phyloP scores from a whole-genome alignment of 2,888 invertebrate species.

The Myopa testacea region DNA sequence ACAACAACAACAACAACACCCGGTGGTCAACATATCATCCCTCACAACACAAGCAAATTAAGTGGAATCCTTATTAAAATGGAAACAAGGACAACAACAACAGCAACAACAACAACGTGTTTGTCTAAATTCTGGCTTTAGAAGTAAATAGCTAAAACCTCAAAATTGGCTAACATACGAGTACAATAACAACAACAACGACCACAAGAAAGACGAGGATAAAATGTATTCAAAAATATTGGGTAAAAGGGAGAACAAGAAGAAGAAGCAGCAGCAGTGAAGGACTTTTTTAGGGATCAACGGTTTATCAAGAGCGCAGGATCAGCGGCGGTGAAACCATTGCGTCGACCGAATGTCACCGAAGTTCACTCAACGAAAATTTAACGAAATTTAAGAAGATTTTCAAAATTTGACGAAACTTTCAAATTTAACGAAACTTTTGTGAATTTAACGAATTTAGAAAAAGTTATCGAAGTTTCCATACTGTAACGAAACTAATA shows the following conservation, averaged over 20 bases:
- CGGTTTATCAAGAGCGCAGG: conserved; percentile 26
- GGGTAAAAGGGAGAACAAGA: not conserved
- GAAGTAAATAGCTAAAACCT: conserved; percentile 31
- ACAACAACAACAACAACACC: conserved; percentile 20
- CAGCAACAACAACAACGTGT: not conserved
- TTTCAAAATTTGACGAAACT: no score
- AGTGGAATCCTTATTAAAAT: conserved; percentile 15
- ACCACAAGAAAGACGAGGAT: not conserved
- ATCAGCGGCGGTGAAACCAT: conserved; percentile 11
- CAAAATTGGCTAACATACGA: conserved; percentile 21
- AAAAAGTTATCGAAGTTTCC: no score
- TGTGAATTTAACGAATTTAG: no score
- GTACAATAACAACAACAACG: not conserved
- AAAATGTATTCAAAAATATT: not conserved
- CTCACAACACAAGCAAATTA: conserved; percentile 10
- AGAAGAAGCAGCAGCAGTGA: not conserved
- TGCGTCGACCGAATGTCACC: conserved; percentile 6
- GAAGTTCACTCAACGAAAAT: conserved; percentile 3
- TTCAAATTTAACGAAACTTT: no score
- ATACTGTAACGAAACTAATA: no score
- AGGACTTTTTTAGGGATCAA: conserved; percentile 23
- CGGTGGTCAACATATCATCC: conserved; percentile 14
- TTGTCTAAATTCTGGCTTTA: not conserved
- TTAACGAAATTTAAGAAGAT: not conserved
- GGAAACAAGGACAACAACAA: conserved; percentile 3